Base-by-base conservation (phyloP, 2,113 vertebrate genomes). In the Papio anubis region DNA sequence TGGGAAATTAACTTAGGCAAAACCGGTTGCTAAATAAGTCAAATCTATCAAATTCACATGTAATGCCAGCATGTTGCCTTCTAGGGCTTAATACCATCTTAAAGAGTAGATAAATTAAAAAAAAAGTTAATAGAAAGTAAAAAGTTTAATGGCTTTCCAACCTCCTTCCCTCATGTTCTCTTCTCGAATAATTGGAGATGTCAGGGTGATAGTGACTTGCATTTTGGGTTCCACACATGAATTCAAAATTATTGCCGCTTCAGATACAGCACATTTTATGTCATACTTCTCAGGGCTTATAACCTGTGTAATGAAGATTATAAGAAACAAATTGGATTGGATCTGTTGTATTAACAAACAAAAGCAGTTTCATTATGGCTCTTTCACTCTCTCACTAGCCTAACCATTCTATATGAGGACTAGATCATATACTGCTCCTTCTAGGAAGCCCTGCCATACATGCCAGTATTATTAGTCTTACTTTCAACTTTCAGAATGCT, bases 151-250 rank as follows among this genome's bases (percentile, higher is more conserved):
- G 98, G 94, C 98, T 98, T 99, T 99, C 99, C 99, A 99, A 99
- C 99, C 99, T 99, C 99, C 99, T 94, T 99, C 99, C 98, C 98
- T 99, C 98, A 99, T 98, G 98, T 98, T 99, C 94, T 99, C 99
- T 96, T 99, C 99, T 96, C 99, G 98, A 99, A 99, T 99, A 98
- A 99, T 97, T 43, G 99, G 99, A 86, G 99, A 99, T 40, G 99
- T 99, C 98, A 99, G 97, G 4, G 99, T 99, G 98, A 99, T 99
- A 55, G 99, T 99, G 98, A 99, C 99, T 99, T 99, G 99, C 99
- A 99, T 99, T 99, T 99, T 99, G 93, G 99, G 99, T 97, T 99
- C 99, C 91, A 99, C 98, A 92, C 98, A 98, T 0, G 99, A 99
- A 80, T 99, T 99, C 98, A 99, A 98, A 98, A 99, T 98, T 98